A percentile compares a stretch with the other conserved stretches of the same genome.
These are phyloP conservation scores for Rhinatrema bivittatum DNA, from an alignment of 2,797 vertebrate species.

Conservation along the genomic window DNA sequence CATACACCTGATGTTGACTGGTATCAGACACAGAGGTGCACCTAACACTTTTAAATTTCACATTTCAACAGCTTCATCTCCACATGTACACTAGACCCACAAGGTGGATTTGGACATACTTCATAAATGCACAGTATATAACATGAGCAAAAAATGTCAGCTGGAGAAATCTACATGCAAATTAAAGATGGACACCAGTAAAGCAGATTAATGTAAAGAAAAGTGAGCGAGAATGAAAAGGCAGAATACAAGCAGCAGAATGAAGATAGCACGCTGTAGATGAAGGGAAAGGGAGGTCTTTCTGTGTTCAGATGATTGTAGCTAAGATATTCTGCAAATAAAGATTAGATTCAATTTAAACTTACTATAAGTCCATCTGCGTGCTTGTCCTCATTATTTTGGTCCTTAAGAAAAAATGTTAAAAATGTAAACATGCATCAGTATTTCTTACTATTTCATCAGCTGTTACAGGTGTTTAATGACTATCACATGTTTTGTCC, in stretches of 20 bases:
- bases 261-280: conserved; percentile 47
- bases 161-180: too few relatives aligned
- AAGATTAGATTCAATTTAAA: conserved; percentile 64
- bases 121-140: too few relatives aligned
- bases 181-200: too few relatives aligned
- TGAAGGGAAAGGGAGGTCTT: conserved; percentile 68
- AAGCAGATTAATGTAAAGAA: too few relatives aligned
- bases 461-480: conserved; percentile 19
- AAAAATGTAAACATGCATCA: conserved; percentile 60
- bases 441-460: conserved; percentile 33
- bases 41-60: too few relatives aligned
- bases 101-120: too few relatives aligned
- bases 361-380: conserved; percentile 99
- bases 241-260: conserved; percentile 36
- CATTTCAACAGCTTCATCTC: too few relatives aligned
- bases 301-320: conserved; percentile 47
- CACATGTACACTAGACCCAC: too few relatives aligned
- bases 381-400: conserved; percentile 98
- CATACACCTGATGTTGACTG: too few relatives aligned
- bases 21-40: too few relatives aligned
- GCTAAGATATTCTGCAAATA: conserved; percentile 53
- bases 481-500: conserved; percentile 19
- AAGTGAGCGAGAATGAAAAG: too few relatives aligned
- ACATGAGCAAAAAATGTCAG: too few relatives aligned
- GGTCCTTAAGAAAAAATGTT: conserved; percentile 97